Percentiles rank a stretch among this genome's conserved stretches.
Conservation (phyloP, 2,888 invertebrate genomes). For the Portevinia maculata region DNA sequence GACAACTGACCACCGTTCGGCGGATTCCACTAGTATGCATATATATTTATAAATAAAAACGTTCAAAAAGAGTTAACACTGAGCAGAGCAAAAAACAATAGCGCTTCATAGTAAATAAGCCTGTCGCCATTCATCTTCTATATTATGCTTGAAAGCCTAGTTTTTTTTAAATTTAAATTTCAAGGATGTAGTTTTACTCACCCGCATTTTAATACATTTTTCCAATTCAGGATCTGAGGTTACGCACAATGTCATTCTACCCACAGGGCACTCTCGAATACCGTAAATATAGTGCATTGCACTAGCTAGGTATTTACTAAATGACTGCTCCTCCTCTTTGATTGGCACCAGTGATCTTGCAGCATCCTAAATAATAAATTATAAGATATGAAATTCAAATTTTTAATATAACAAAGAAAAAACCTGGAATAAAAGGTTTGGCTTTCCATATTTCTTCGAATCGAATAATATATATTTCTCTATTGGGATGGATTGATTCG, state of each 20-base stretch:
- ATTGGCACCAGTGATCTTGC: conserved; percentile 87
- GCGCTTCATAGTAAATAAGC: no score
- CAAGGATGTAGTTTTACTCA: conserved; percentile 83
- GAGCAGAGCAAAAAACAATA: no score
- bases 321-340: conserved; percentile 90
- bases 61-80: no score
- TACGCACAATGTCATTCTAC: conserved; percentile 93
- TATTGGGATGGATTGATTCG: conserved; percentile 78
- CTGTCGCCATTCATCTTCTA: no score
- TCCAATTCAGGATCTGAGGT: conserved; percentile 95
- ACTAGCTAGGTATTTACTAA: conserved; percentile 88
- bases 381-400: neutral
- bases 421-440: conserved; percentile 92
- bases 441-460: conserved; percentile 87
- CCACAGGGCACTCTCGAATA: conserved; percentile 92
- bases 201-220: conserved; percentile 96
- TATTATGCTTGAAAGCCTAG: no score
- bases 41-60: no score
- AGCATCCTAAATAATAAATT: conserved; percentile 85
- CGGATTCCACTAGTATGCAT: no score
- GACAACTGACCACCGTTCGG: no score
- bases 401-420: conserved; percentile 28
- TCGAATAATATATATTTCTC: conserved; percentile 90
- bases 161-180: no score
- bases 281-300: conserved; percentile 88